These are phyloP conservation scores for Cheilosia scutellata DNA, from an alignment of 2,888 invertebrate species.

Conservation along the genomic window DNA sequence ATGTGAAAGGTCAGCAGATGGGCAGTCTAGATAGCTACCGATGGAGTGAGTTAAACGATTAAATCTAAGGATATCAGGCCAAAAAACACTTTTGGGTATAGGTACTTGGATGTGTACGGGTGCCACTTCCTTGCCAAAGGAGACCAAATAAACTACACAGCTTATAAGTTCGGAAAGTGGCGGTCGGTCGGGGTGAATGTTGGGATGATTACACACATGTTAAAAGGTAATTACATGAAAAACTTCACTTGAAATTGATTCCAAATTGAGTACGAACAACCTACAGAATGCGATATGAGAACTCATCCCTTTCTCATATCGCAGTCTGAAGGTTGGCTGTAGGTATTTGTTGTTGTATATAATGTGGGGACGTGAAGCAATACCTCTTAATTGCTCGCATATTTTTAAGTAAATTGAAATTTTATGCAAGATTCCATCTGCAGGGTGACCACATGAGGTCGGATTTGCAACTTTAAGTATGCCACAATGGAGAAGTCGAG, in stretches of 20 bases:
- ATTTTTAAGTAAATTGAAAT: slow-evolving; percentile 66
- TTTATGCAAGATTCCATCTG: slow-evolving; percentile 71
- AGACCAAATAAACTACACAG: slow-evolving; percentile 48
- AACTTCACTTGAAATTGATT: slow-evolving; percentile 73
- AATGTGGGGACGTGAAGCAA: slow-evolving; percentile 5
- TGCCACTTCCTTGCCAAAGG: background rate
- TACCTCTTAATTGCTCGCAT: slow-evolving; percentile 44
- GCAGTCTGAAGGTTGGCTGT: too few relatives aligned
- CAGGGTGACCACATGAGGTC: slow-evolving; percentile 60
- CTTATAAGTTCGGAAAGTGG: background rate
- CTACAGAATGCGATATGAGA: background rate
- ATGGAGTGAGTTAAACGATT: slow-evolving; percentile 48
- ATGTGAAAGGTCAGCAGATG: slow-evolving; percentile 70
- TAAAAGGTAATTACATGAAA: slow-evolving; percentile 73
- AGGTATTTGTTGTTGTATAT: too few relatives aligned
- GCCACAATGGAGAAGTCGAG: background rate
- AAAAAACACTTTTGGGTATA: slow-evolving; percentile 37
- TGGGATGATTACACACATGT: slow-evolving; percentile 56
- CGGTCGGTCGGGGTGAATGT: background rate
- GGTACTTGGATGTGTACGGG: slow-evolving; percentile 18
- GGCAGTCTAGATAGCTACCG: slow-evolving; percentile 52
- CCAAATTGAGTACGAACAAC: slow-evolving; percentile 59
- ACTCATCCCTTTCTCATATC: too few relatives aligned
- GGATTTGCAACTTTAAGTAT: slow-evolving; percentile 67
- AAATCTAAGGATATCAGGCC: slow-evolving; percentile 38